Base-by-base conservation (phyloP, 2,797 vertebrate genomes). In the Merluccius polli region DNA sequence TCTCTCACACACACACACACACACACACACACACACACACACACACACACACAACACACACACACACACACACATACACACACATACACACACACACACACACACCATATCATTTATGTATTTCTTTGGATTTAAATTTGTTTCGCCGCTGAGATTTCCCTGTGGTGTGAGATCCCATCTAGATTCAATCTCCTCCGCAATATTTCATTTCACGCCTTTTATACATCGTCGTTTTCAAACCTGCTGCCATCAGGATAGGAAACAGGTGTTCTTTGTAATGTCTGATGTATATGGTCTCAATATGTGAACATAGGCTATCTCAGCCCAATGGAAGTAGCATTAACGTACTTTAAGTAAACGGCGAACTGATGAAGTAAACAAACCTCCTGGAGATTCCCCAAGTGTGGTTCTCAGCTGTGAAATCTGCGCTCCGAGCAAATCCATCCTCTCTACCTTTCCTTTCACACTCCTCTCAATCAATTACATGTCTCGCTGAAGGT, bases 231-330 rank as follows among this genome's bases (percentile, higher is more conserved):
- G 12, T 29, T 29, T 44, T 76, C 70, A 44, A 41, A 70, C 29
- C 31, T 36, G 75, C 70, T 18, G 44, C 41, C 7, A 52, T 33
- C 76, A 73, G 74, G 41, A 1, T 30, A n/a, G 35, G 48, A 76
- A 77, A 81, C 83, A 82, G 79, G 77, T 88, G 81, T 84, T 33
- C 74, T 76, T 63, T 70, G 30, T 71, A 69, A 77, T 73, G 68
- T 68, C 69, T 73, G 38, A 73, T 29, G 65, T 7, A 15, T 35
- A 78, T 70, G 71, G 74, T 4, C 36, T 33, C 35, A 11, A 38
- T 38, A 38, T 11, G n/a, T n/a, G n/a, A n/a, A n/a, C n/a, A n/a
- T n/a, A n/a, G n/a, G n/a, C n/a, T n/a, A n/a, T n/a, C n/a, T n/a
- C n/a, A n/a, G n/a, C n/a, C n/a, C n/a, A 75, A 73, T 44, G 69